Percentiles rank a stretch among this genome's conserved stretches.
Conservation (phyloP, 1,140 invertebrate genomes). For the Coenobita brevimanus region DNA sequence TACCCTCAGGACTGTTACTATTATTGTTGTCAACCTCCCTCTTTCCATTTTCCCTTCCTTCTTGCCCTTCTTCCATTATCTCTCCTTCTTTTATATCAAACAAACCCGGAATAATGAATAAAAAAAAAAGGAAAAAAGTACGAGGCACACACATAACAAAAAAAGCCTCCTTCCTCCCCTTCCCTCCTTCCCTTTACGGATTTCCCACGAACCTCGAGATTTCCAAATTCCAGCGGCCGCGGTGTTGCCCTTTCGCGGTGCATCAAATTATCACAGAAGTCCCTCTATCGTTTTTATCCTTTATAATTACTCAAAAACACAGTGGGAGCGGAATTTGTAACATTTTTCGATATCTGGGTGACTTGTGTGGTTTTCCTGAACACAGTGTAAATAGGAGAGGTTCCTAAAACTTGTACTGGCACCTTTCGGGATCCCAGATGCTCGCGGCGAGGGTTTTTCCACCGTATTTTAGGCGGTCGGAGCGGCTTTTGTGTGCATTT, state of each 20-base stretch:
- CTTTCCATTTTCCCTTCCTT: background rate
- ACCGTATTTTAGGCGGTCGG: slow-evolving; percentile 2
- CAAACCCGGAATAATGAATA: slow-evolving; percentile 35
- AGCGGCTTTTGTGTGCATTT: slow-evolving; percentile 49
- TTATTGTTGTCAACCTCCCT: background rate
- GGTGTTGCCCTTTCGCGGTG: background rate
- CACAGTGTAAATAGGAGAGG: background rate
- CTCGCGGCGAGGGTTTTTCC: slow-evolving; percentile 21
- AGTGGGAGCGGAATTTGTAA: no score
- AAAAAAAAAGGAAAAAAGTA: background rate
- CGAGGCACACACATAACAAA: slow-evolving; percentile 3
- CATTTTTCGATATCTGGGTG: no score
- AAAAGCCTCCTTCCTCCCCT: slow-evolving; percentile 14
- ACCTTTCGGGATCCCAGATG: slow-evolving; percentile 6
- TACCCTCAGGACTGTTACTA: no score
- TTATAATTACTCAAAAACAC: no score
- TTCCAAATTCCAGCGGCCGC: slow-evolving; percentile 47
- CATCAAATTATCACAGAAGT: no score
- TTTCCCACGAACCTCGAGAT: slow-evolving; percentile 49
- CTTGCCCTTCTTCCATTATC: background rate
- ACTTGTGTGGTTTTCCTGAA: no score
- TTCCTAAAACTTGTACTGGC: background rate
- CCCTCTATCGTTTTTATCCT: no score
- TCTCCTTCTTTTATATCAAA: slow-evolving; percentile 32
- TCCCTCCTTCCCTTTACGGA: background rate